A percentile compares a stretch with the other conserved stretches of the same genome.
Evolutionary conservation across 1,140 invertebrate species (phyloP).

Genomic region (Scaptomyza montana): DNA sequence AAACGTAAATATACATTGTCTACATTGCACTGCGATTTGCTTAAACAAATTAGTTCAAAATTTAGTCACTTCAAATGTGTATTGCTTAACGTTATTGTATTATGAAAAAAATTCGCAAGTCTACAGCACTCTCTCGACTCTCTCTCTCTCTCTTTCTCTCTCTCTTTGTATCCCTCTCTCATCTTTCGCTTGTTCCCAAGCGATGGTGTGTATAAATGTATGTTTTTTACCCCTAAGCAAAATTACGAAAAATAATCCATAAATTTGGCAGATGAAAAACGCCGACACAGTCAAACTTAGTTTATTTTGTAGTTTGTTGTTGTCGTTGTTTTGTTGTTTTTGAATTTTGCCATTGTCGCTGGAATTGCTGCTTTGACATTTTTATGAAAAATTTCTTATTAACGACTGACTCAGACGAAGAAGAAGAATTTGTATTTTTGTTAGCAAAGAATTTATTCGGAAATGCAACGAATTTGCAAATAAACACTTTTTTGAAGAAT

Average conservation of each 20-base stretch:
- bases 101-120: slow-evolving; percentile 39
- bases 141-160: background rate
- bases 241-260: slow-evolving; percentile 75
- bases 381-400: slow-evolving; percentile 83
- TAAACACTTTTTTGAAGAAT: slow-evolving; percentile 32
- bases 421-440: slow-evolving; percentile 30
- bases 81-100: slow-evolving; percentile 47
- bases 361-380: slow-evolving; percentile 82
- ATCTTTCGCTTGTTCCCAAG: background rate
- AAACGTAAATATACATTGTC: background rate
- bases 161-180: background rate
- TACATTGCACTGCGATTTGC: slow-evolving; percentile 11
- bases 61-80: slow-evolving; percentile 62
- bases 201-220: background rate
- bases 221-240: slow-evolving; percentile 58
- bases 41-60: slow-evolving; percentile 64
- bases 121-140: background rate
- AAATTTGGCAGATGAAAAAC: slow-evolving; percentile 78
- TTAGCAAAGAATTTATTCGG: slow-evolving; percentile 48
- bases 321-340: slow-evolving; percentile 36
- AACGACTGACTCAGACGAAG: slow-evolving; percentile 65
- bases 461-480: slow-evolving; percentile 60
- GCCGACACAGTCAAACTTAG: slow-evolving; percentile 68
- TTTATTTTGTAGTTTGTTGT: slow-evolving; percentile 49
- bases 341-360: slow-evolving; percentile 51